Conservation (phyloP, 2,113 vertebrate species). For the Apaloderma vittatum region DNA sequence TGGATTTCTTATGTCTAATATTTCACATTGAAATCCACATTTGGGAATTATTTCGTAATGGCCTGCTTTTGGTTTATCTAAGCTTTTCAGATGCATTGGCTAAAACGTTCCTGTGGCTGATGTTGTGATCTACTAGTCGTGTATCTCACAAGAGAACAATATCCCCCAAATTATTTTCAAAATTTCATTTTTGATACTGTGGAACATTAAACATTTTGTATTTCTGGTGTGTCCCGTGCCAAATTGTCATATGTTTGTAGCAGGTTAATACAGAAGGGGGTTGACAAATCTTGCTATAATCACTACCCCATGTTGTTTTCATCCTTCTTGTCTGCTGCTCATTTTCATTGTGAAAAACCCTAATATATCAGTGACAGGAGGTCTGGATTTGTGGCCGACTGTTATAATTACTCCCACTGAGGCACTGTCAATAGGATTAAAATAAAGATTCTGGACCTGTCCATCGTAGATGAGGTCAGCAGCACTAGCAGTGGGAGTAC, state of each 20-base stretch:
- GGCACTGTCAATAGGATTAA: constrained; percentile 84
- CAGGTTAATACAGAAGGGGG: constrained; percentile 33
- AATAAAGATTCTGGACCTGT: constrained; percentile 78
- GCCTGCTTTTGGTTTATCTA: constrained; percentile 17
- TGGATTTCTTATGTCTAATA: constrained; percentile 21
- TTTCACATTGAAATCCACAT: neutral
- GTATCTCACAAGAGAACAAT: neutral
- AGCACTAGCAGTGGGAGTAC: constrained; percentile 76
- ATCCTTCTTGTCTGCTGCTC: constrained; percentile 74
- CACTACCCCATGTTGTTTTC: constrained; percentile 75
- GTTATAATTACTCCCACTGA: constrained; percentile 85
- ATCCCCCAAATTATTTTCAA: neutral
- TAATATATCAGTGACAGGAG: constrained; percentile 79
- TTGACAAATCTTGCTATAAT: constrained; percentile 70
- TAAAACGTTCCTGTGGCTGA: neutral
- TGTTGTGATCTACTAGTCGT: neutral
- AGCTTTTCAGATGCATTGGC: neutral
- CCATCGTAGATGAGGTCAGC: constrained; percentile 81
- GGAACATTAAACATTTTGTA: constrained; percentile 1
- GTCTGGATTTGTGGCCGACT: constrained; percentile 79
- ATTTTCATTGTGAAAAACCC: constrained; percentile 75
- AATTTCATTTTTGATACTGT: neutral
- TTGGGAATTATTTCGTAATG: constrained; percentile 37
- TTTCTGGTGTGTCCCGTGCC: neutral
- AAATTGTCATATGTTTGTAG: constrained; percentile 54